Conservation (phyloP, 1,140 invertebrate genomes). For the Camponotus floridanus region DNA sequence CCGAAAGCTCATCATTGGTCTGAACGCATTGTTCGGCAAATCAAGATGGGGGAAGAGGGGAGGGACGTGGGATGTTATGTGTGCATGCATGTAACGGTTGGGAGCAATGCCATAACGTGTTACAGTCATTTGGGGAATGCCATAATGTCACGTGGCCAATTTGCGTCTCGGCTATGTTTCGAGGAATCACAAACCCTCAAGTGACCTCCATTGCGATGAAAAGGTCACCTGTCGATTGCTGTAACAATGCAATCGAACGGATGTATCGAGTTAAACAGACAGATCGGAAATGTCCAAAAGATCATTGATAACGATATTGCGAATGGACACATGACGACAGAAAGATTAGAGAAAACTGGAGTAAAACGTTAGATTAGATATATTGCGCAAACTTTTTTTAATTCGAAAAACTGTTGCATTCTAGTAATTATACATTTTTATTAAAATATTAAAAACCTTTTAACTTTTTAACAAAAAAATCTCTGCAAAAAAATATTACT, state of each 20-base stretch:
- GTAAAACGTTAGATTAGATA: not conserved
- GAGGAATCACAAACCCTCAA: conserved; percentile 34
- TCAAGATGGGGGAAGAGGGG: conserved; percentile 22
- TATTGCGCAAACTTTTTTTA: not conserved
- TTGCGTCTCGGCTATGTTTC: conserved; percentile 65
- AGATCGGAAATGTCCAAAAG: not conserved
- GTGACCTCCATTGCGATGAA: conserved; percentile 57
- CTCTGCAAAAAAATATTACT: not conserved
- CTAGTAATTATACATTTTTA: not conserved
- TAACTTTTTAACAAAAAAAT: not conserved
- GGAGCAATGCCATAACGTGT: conserved; percentile 71
- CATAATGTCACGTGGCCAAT: conserved; percentile 73
- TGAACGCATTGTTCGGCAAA: conserved; percentile 64
- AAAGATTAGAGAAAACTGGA: not conserved
- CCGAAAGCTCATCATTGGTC: conserved; percentile 54
- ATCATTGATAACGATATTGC: not conserved
- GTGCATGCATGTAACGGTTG: conserved; percentile 59
- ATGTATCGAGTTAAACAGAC: conserved; percentile 34
- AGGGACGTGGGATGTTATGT: conserved; percentile 38
- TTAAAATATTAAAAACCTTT: not conserved
- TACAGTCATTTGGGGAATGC: conserved; percentile 74
- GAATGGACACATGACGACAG: not conserved
- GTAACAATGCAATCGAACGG: conserved; percentile 32
- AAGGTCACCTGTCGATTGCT: conserved; percentile 55
- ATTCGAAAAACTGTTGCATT: not conserved